phyloP scores from a whole-genome alignment of 2,113 vertebrate genomes.

The Coryphaenoides rupestris region DNA sequence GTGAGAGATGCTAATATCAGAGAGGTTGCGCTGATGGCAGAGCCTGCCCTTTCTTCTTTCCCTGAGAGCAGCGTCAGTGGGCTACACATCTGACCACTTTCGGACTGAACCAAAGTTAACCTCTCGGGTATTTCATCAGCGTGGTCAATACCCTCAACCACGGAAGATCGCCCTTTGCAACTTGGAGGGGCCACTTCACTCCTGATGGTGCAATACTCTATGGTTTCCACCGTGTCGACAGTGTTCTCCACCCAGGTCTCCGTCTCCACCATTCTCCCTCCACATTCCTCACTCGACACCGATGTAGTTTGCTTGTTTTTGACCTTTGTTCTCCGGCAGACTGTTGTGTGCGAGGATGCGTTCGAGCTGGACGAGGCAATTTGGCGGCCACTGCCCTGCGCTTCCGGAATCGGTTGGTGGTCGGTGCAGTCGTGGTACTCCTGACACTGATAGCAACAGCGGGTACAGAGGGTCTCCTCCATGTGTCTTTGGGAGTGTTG shows the following conservation, averaged over 20 bases:
- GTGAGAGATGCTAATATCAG: slow-evolving; percentile 36
- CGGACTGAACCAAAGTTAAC: slow-evolving; percentile 8
- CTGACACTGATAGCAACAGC: slow-evolving; percentile 66
- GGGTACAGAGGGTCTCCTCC: slow-evolving; percentile 65
- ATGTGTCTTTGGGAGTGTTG: slow-evolving; percentile 61
- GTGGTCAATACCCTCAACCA: not conserved
- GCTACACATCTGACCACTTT: slow-evolving; percentile 35
- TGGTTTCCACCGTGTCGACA: slow-evolving; percentile 58
- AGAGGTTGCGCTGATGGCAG: slow-evolving; percentile 40
- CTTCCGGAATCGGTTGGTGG: slow-evolving; percentile 64
- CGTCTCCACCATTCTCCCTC: slow-evolving; percentile 68
- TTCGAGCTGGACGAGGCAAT: slow-evolving; percentile 70
- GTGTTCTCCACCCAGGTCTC: slow-evolving; percentile 73
- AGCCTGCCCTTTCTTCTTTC: slow-evolving; percentile 36
- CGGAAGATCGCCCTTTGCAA: slow-evolving; percentile 17
- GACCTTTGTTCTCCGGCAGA: slow-evolving; percentile 63
- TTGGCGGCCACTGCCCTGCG: slow-evolving; percentile 28
- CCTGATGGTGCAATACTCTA: slow-evolving; percentile 59
- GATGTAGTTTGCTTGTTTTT: slow-evolving; percentile 70
- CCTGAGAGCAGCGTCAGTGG: slow-evolving; percentile 26
- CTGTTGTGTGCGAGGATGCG: slow-evolving; percentile 67
- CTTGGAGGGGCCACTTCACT: slow-evolving; percentile 55
- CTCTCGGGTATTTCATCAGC: slow-evolving; percentile 14
- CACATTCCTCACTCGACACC: slow-evolving; percentile 74
- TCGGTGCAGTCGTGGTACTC: slow-evolving; percentile 84